Conservation (phyloP, 2,888 invertebrate genomes). For the Tetropium fuscum region DNA sequence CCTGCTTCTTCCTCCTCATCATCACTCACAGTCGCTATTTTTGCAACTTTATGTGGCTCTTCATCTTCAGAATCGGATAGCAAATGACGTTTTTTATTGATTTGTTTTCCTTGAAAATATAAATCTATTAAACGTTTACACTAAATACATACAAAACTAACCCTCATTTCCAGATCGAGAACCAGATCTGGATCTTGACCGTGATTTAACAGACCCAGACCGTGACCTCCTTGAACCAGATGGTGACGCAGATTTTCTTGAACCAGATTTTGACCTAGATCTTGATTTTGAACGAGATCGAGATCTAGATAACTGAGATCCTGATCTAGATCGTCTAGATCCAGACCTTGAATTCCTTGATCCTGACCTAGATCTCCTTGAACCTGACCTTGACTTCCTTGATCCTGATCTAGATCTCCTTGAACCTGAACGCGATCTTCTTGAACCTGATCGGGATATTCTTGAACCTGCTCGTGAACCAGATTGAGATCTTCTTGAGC, state of each 20-base stretch:
- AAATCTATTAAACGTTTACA: not conserved
- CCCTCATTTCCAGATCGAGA: slow-evolving; percentile 37
- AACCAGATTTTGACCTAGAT: slow-evolving; percentile 48
- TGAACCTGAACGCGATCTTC: slow-evolving; percentile 54
- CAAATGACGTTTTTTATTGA: slow-evolving; percentile 59
- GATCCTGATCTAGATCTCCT: slow-evolving; percentile 38
- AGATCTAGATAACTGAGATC: slow-evolving; percentile 51
- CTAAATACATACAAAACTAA: too few species aligned
- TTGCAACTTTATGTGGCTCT: slow-evolving; percentile 50
- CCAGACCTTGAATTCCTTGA: slow-evolving; percentile 41
- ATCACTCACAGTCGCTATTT: slow-evolving; percentile 68
- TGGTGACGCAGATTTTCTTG: slow-evolving; percentile 33
- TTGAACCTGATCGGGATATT: slow-evolving; percentile 54
- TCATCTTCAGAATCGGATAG: slow-evolving; percentile 74
- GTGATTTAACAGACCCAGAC: slow-evolving; percentile 45
- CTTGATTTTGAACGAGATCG: slow-evolving; percentile 39
- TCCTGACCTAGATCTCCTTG: slow-evolving; percentile 52
- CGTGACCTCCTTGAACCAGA: slow-evolving; percentile 39
- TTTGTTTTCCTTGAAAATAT: not conserved
- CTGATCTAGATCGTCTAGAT: slow-evolving; percentile 49
- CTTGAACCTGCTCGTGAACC: slow-evolving; percentile 47
- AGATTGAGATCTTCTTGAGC: slow-evolving; percentile 53
- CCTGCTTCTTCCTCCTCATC: slow-evolving; percentile 72
- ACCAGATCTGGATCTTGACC: slow-evolving; percentile 53
- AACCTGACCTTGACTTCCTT: slow-evolving; percentile 38